Evolutionary conservation across 2,888 invertebrate species (phyloP), one percentile per base, ranked within the genome.

Genomic region (Macropis europaea): DNA sequence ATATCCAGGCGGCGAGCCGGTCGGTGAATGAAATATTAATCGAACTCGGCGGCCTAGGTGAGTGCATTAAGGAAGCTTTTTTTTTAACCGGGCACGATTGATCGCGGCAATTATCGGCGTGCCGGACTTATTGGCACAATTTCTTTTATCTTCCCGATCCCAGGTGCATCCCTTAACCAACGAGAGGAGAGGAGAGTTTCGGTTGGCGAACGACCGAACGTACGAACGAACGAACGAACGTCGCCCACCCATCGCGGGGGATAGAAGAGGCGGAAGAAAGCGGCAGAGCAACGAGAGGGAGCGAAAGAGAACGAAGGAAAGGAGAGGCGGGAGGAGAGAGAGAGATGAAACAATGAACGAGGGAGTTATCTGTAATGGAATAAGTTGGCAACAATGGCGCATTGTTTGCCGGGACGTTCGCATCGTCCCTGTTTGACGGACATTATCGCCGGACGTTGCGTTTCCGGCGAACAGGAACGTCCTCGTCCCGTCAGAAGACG

Each of bases 361-460:
- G 79, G 79, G 86, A 88, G 88, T 90, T 90, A 90, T 90, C 89
- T 90, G 89, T 90, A 90, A 90, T 90, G 89, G 89, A 90, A 90
- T 90, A 90, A 90, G 90, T 90, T 90, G 88, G 89, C 85, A 89
- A 90, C 90, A 90, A 90, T 90, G 82, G 88, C 77, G 86, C 82
- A 89, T 90, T 90, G 90, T 89, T 87, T 83, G 72, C 81, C 78
- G 83, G 83, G 83, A 88, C 85, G 85, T 83, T 86, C 83, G 88
- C 84, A 84, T 85, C 86, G 84, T 84, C 77, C 84, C 84, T 79
- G 87, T 84, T n/a, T 90, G 90, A 90, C 87, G 89, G 90, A 90
- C 90, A 89, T 86, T 90, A 90, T 90, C 90, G 84, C 86, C 89
- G 88, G 88, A 89, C 89, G 88, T 87, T 86, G 86, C 87, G 87